These are phyloP conservation scores for Steinernema khuongi DNA, from an alignment of 1,140 invertebrate species.

Conservation along the genomic window DNA sequence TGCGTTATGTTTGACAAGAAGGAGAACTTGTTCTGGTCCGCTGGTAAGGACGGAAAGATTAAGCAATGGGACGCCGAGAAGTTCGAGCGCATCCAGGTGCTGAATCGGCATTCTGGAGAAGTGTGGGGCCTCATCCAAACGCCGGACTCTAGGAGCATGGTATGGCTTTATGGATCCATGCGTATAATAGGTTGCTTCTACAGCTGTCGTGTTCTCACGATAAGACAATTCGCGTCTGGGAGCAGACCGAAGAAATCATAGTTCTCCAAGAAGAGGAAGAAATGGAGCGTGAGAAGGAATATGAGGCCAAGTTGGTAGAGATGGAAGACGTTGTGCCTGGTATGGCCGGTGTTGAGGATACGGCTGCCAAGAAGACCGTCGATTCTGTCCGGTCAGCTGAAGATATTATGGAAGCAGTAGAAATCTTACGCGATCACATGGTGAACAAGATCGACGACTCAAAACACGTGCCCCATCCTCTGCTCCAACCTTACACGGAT, in stretches of 20 bases:
- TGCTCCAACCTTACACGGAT: constrained; percentile 74
- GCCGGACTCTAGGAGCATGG: neutral
- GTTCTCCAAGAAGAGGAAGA: constrained; percentile 87
- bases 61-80: constrained; percentile 96
- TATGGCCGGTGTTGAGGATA: constrained; percentile 63
- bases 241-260: constrained; percentile 79
- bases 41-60: constrained; percentile 82
- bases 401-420: constrained; percentile 53
- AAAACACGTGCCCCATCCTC: constrained; percentile 64
- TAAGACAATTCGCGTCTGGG: constrained; percentile 77
- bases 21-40: constrained; percentile 87
- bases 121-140: constrained; percentile 41
- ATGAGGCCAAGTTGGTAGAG: constrained; percentile 58
- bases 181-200: constrained; percentile 71
- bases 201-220: constrained; percentile 80
- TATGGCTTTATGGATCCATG: constrained; percentile 65
- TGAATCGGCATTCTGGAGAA: constrained; percentile 66
- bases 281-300: constrained; percentile 58
- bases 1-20: constrained; percentile 78
- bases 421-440: constrained; percentile 48
- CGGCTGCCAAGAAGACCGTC: constrained; percentile 81
- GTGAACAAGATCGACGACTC: constrained; percentile 33
- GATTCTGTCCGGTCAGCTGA: constrained; percentile 69
- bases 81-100: constrained; percentile 66
- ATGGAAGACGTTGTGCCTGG: constrained; percentile 66